phyloP scores from a whole-genome alignment of 2,888 invertebrate genomes.

The Acleris literana region DNA sequence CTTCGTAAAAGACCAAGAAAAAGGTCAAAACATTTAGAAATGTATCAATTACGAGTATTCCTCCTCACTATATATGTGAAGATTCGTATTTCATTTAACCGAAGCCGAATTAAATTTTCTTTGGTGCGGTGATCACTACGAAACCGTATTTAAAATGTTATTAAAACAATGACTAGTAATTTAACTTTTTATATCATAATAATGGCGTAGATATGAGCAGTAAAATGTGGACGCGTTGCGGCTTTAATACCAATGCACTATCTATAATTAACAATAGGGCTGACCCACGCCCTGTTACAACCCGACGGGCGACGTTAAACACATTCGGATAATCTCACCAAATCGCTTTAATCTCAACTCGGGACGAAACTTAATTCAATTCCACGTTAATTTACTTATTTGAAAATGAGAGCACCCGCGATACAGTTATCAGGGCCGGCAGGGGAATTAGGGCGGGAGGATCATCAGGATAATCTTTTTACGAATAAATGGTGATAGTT shows the following conservation, averaged over 20 bases:
- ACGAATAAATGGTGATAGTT: constrained; percentile 61
- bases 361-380: constrained; percentile 77
- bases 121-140: not conserved
- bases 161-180: constrained; percentile 12
- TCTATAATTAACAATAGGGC: constrained; percentile 76
- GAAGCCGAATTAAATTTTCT: too few species aligned
- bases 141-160: not conserved
- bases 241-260: constrained; percentile 62
- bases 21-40: too few species aligned
- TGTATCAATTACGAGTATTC: too few species aligned
- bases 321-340: constrained; percentile 79
- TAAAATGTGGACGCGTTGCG: constrained; percentile 52
- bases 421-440: constrained; percentile 60
- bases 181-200: constrained; percentile 19
- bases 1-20: too few species aligned
- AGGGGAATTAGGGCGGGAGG: constrained; percentile 58
- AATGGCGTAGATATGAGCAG: constrained; percentile 38
- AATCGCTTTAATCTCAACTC: constrained; percentile 76
- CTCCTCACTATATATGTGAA: too few species aligned
- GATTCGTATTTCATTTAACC: too few species aligned
- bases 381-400: constrained; percentile 79
- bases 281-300: constrained; percentile 69
- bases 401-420: constrained; percentile 69
- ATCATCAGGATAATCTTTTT: constrained; percentile 71
- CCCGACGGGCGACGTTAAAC: constrained; percentile 72